Conservation (phyloP, 2,797 vertebrate genomes). For the Uromys caudimaculatus region DNA sequence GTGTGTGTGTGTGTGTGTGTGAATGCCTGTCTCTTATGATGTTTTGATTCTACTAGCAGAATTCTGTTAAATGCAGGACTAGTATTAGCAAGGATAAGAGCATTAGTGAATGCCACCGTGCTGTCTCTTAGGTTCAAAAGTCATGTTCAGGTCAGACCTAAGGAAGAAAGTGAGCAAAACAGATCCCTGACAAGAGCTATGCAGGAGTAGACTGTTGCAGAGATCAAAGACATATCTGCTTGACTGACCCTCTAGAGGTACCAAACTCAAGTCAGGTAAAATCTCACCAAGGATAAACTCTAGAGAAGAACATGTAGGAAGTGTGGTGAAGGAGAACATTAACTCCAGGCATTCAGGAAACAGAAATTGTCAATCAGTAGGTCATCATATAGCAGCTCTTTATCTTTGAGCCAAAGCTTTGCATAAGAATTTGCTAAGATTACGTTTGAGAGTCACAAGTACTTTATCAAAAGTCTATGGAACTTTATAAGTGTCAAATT, state of each 20-base stretch:
- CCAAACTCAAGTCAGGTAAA: neutral
- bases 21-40: neutral
- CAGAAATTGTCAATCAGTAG: neutral
- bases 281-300: neutral
- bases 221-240: no score
- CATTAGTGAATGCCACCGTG: neutral
- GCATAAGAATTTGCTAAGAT: neutral
- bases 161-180: neutral
- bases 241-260: neutral
- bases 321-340: neutral
- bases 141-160: neutral
- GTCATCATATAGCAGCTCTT: neutral
- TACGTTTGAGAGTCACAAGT: neutral
- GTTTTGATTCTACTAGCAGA: neutral
- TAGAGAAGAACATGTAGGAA: neutral
- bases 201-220: neutral
- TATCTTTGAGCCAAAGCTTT: neutral
- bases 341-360: neutral
- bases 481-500: neutral
- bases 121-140: neutral
- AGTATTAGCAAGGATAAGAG: neutral
- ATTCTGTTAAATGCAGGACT: neutral
- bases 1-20: no score
- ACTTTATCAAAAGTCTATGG: neutral
- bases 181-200: neutral